Percentiles rank a stretch among this genome's conserved stretches.
phyloP scores from a whole-genome alignment of 2,113 vertebrate species.

The Hippocampus mohnikei region DNA sequence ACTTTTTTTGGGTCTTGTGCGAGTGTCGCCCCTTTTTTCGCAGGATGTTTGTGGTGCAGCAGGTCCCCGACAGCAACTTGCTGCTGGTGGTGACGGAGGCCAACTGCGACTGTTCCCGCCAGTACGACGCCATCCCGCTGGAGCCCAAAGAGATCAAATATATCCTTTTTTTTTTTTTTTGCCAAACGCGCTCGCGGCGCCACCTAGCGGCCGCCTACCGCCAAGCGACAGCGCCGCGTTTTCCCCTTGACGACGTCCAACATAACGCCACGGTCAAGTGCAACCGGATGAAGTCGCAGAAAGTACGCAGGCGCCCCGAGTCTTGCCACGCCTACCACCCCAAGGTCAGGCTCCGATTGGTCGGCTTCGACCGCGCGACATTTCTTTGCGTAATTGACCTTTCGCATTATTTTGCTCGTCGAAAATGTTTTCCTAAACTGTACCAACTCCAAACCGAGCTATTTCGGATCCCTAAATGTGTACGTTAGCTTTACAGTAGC shows the following conservation, averaged over 20 bases:
- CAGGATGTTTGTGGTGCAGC: conserved; percentile 93
- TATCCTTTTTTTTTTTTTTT: too few relatives aligned
- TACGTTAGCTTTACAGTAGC: too few relatives aligned
- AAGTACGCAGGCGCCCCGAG: conserved; percentile 82
- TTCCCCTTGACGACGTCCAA: conserved; percentile 75
- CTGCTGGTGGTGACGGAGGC: conserved; percentile 84
- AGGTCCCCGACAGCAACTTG: conserved; percentile 83
- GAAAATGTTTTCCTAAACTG: not conserved
- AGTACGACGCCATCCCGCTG: conserved; percentile 77
- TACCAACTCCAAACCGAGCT: not conserved
- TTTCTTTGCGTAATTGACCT: not conserved
- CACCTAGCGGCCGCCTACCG: not conserved
- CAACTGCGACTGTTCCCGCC: conserved; percentile 82
- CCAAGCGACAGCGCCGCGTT: not conserved
- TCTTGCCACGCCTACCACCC: conserved; percentile 91
- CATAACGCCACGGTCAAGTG: conserved; percentile 94
- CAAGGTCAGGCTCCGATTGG: conserved; percentile 46
- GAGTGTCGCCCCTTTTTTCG: too few relatives aligned
- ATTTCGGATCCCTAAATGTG: too few relatives aligned
- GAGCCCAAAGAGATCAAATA: conserved; percentile 89
- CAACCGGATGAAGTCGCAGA: conserved; percentile 92
- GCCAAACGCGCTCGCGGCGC: not conserved
- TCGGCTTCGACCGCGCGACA: too few relatives aligned
- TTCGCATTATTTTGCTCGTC: not conserved
- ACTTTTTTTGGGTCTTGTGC: not conserved